Evolutionary conservation across 2,888 invertebrate species (phyloP), one percentile per base, ranked within the genome.

Genomic region (Synanthedon formicaeformis): DNA sequence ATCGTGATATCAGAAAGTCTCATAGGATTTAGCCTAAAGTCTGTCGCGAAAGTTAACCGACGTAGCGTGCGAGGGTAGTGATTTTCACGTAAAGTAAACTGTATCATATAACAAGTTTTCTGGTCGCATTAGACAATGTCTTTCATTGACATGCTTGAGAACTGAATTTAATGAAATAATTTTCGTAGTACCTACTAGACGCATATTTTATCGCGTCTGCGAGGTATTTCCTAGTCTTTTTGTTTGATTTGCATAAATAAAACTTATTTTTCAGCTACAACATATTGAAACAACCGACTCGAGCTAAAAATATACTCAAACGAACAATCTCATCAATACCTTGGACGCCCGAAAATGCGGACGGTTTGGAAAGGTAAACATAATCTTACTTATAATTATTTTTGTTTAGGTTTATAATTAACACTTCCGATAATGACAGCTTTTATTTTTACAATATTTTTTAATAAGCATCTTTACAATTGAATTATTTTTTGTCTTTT

Each of bases 281-380:
- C 69, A 90, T 96, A 23, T 81, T 96, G 51, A 99, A 98, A 73
- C 98, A 97, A 80, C 91, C 92, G 0, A 97, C 96, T 14, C 89
- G 97, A 52, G 98, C 98, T 0, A 93, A 97, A 65, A 97, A 96
- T 74, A 95, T 97, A 64, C 76, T 99, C 52, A 99, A 99, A 78
- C 89, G 96, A 34, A 83, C 86, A 0, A 91, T 98, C 14, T 91
- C 94, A 0, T 94, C 96, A 60, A 91, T 92, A 52, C 86, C 89
- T 0, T 99, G 98, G 98, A 96, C 93, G 12, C 96, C 97, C 61
- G 97, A 98, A 74, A 97, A 98, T 66, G 97, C 98, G 0, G 98
- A 98, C 68, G 97, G 98, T 66, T 85, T 99, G 56, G 99, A 99
- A 82, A 91, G 78, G 87, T 80, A 54, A 58, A 52, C 41, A 34